Evolutionary conservation across 1,140 invertebrate species (phyloP).

Genomic region (Pseudachorutes palmiensis): DNA sequence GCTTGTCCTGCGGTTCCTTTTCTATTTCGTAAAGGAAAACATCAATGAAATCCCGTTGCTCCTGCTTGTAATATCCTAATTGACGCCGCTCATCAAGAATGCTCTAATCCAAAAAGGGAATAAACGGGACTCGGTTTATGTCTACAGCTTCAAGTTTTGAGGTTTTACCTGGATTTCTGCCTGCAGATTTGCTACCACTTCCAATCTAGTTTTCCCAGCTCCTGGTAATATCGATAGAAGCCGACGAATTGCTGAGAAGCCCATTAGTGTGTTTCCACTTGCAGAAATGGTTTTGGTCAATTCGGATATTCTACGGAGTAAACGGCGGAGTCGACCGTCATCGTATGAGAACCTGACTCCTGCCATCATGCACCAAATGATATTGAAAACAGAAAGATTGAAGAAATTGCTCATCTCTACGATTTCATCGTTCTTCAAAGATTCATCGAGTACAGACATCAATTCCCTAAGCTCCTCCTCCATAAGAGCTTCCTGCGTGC

Average conservation of each 20-base stretch:
- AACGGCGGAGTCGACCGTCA: conserved; percentile 37
- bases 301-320: conserved; percentile 15
- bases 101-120: conserved; percentile 2
- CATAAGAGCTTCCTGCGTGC: conserved; percentile 27
- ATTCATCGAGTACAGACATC: conserved; percentile 50
- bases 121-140: no score
- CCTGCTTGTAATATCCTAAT: conserved; percentile 35
- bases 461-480: conserved; percentile 49
- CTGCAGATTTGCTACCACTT: conserved; percentile 22
- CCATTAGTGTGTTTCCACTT: conserved; percentile 25
- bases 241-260: conserved; percentile 17
- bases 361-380: conserved; percentile 78
- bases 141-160: no score
- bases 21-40: conserved; percentile 42
- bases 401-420: conserved; percentile 37
- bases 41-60: conserved; percentile 46
- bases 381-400: conserved; percentile 58
- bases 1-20: conserved; percentile 5
- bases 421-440: conserved; percentile 3
- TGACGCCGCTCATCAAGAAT: conserved; percentile 23
- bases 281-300: conserved; percentile 14
- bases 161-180: conserved; percentile 23
- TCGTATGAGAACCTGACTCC: conserved; percentile 52
- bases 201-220: conserved; percentile 3
- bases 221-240: conserved; percentile 16